Evolutionary conservation across 2,888 invertebrate species (phyloP).

Genomic region (Chesias legatella): DNA sequence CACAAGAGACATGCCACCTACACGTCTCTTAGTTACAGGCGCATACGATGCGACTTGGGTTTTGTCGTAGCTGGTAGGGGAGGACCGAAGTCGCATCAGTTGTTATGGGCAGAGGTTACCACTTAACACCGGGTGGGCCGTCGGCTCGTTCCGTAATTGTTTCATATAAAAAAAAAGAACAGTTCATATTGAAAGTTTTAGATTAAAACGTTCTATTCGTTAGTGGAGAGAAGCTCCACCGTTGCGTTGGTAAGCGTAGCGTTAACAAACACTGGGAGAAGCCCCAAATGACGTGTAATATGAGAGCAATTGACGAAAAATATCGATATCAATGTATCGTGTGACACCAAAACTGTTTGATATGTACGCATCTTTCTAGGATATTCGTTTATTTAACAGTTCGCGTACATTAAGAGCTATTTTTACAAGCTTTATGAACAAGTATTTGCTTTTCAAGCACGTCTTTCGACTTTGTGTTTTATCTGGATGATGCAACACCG

Average conservation of each 20-base stretch:
- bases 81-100: too few relatives aligned
- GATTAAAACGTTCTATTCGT: conserved; percentile 21
- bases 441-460: too few relatives aligned
- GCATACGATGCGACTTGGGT: too few relatives aligned
- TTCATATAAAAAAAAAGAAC: too few relatives aligned
- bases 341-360: conserved; percentile 34
- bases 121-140: too few relatives aligned
- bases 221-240: conserved; percentile 31
- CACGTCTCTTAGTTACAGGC: too few relatives aligned
- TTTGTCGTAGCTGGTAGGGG: too few relatives aligned
- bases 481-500: background rate
- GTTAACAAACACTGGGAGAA: conserved; percentile 30
- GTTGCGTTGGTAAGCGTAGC: conserved; percentile 9
- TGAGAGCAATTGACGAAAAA: conserved; percentile 39
- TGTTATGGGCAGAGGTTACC: too few relatives aligned
- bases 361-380: conserved; percentile 36
- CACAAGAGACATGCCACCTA: too few relatives aligned
- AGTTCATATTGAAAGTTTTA: conserved; percentile 7
- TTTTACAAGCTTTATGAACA: too few relatives aligned
- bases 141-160: conserved; percentile 1
- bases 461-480: background rate
- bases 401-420: too few relatives aligned
- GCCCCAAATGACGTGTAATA: conserved; percentile 35
- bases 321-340: conserved; percentile 42
- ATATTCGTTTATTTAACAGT: conserved; percentile 2